Evolutionary conservation across 2,113 vertebrate species (phyloP).

Genomic region (Parotia lawesii): DNA sequence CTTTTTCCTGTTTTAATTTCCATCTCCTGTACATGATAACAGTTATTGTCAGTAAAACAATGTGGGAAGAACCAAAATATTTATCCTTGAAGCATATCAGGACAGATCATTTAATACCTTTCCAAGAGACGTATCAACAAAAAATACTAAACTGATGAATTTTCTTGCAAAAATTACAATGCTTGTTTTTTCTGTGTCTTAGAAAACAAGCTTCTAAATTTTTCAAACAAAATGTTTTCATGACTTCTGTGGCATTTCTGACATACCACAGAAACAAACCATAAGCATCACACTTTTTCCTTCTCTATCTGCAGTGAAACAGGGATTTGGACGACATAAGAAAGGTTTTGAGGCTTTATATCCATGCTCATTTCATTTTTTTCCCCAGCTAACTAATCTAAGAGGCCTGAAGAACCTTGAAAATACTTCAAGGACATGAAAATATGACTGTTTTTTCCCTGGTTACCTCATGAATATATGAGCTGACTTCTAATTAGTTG

Average conservation of each 20-base stretch:
- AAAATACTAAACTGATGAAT: background rate
- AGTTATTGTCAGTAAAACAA: background rate
- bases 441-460: background rate
- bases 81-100: background rate
- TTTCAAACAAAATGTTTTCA: background rate
- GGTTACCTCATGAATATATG: background rate
- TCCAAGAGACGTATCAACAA: background rate
- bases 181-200: background rate
- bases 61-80: background rate
- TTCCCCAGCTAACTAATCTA: background rate
- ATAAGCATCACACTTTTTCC: background rate
- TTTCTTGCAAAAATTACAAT: background rate
- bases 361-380: background rate
- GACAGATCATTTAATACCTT: background rate
- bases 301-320: background rate
- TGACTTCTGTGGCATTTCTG: background rate
- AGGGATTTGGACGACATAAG: background rate
- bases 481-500: background rate
- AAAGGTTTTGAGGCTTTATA: background rate
- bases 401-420: background rate
- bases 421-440: background rate
- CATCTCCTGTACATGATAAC: background rate
- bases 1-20: background rate
- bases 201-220: background rate
- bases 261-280: background rate